phyloP scores from a whole-genome alignment of 2,797 vertebrate genomes.

The Petrocephalus schoutedeni region DNA sequence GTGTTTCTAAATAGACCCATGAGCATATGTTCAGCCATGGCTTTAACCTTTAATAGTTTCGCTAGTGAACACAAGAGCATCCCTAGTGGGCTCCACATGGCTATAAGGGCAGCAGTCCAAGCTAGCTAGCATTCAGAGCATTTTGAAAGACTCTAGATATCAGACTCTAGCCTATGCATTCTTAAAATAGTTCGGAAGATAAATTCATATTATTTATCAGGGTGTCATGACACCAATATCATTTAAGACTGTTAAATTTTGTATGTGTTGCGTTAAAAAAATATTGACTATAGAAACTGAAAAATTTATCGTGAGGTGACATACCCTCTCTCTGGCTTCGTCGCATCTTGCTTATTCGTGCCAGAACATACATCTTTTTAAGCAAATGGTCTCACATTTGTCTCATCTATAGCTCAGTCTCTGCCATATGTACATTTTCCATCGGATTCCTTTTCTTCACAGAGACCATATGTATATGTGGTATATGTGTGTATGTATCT shows the following conservation, averaged over 20 bases:
- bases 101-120: not conserved
- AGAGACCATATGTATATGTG: not conserved
- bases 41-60: conserved; percentile 5
- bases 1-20: not conserved
- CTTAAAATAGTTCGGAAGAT: not conserved
- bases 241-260: not conserved
- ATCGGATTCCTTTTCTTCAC: not conserved
- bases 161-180: not conserved
- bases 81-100: not conserved
- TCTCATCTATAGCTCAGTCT: not conserved
- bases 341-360: not conserved
- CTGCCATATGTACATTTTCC: not conserved
- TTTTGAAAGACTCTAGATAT: not conserved
- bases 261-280: not conserved
- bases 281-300: not conserved
- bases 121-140: not conserved
- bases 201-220: not conserved
- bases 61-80: not conserved
- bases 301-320: not conserved
- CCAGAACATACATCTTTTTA: not conserved
- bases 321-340: not conserved
- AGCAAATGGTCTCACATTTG: not conserved
- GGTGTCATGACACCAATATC: not conserved
- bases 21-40: not conserved
- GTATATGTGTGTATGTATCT: not conserved